These are phyloP conservation scores for Brachyopa scutellaris DNA, from an alignment of 2,888 invertebrate genomes.

Conservation along the genomic window DNA sequence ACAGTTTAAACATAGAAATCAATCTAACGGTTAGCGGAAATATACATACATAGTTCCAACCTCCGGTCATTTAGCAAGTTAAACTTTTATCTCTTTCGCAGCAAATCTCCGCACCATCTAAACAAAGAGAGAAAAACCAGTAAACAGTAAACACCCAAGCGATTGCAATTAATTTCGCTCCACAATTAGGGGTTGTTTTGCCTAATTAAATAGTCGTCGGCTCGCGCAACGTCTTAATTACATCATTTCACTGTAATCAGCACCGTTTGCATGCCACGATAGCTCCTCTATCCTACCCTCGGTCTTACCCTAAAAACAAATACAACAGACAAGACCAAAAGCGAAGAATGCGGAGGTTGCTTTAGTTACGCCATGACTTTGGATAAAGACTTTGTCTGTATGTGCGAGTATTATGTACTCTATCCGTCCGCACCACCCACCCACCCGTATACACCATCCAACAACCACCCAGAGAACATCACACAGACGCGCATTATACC, in stretches of 20 bases:
- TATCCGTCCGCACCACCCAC: neutral
- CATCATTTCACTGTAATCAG: constrained; percentile 43
- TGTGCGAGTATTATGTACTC: neutral
- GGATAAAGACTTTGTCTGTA: constrained; percentile 40
- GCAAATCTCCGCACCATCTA: constrained; percentile 7
- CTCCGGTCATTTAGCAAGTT: neutral
- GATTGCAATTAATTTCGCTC: constrained; percentile 58
- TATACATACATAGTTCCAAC: too few relatives aligned
- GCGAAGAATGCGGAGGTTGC: constrained; percentile 43
- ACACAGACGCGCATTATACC: constrained; percentile 23
- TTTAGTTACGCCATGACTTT: constrained; percentile 28
- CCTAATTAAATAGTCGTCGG: constrained; percentile 64
- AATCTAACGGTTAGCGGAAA: too few relatives aligned
- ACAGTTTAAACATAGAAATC: too few relatives aligned
- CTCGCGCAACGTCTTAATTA: constrained; percentile 58
- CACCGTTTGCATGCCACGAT: constrained; percentile 12
- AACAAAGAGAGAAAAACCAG: too few relatives aligned
- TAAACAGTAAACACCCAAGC: constrained; percentile 16
- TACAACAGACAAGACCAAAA: neutral
- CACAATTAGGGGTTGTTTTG: constrained; percentile 63
- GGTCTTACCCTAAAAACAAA: constrained; percentile 26
- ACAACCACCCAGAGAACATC: neutral
- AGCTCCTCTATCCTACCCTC: neutral
- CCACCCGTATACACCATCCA: neutral
- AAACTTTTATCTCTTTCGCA: neutral